These are phyloP conservation scores for Zaprionus kolodkinae DNA, from an alignment of 1,140 invertebrate species.

Conservation along the genomic window DNA sequence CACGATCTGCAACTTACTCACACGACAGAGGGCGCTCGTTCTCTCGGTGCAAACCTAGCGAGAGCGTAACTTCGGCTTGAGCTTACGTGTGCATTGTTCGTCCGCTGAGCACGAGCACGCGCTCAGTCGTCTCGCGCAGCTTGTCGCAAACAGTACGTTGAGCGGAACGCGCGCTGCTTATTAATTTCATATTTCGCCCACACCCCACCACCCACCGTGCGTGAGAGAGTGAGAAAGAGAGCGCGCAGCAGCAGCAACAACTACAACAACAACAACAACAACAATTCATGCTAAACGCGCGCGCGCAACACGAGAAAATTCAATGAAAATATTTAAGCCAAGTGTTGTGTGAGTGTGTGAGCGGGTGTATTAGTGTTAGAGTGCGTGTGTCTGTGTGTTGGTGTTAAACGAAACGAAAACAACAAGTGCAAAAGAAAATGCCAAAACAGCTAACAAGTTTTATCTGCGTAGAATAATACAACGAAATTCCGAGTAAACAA, in stretches of 20 bases:
- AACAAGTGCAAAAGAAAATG: slow-evolving; percentile 75
- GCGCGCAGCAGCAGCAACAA: slow-evolving; percentile 36
- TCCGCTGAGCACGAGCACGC: slow-evolving; percentile 23
- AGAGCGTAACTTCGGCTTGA: neutral
- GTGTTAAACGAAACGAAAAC: slow-evolving; percentile 41
- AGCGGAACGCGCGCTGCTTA: slow-evolving; percentile 52
- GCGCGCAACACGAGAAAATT: slow-evolving; percentile 58
- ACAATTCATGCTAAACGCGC: slow-evolving; percentile 61
- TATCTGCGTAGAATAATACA: slow-evolving; percentile 72
- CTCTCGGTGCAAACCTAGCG: neutral
- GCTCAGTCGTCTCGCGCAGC: slow-evolving; percentile 69
- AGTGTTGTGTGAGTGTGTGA: slow-evolving; percentile 20
- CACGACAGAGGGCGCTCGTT: slow-evolving; percentile 25
- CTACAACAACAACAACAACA: slow-evolving; percentile 7
- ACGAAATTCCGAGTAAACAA: slow-evolving; percentile 70
- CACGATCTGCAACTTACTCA: slow-evolving; percentile 3
- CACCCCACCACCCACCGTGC: slow-evolving; percentile 44
- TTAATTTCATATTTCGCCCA: neutral
- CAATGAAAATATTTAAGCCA: slow-evolving; percentile 56
- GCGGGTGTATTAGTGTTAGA: slow-evolving; percentile 26
- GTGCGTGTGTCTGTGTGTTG: slow-evolving; percentile 42
- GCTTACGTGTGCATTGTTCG: slow-evolving; percentile 26
- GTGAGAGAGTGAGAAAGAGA: slow-evolving; percentile 46
- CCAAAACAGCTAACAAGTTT: slow-evolving; percentile 70
- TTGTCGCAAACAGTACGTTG: slow-evolving; percentile 61